Evolutionary conservation across 1,140 invertebrate genomes (phyloP).

Genomic region (Pseudobourletiella spinata): DNA sequence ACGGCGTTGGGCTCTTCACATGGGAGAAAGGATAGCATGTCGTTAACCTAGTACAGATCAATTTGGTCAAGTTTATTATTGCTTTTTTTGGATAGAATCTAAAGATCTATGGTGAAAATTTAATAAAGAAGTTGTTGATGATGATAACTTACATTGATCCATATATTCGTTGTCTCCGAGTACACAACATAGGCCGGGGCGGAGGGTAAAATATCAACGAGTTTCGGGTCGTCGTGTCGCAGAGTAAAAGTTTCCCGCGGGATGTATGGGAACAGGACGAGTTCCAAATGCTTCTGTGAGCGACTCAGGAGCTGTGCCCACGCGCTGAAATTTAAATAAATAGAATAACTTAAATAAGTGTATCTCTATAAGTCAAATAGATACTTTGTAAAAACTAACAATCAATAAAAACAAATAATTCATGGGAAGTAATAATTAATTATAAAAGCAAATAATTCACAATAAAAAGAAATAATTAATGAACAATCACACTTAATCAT

Average conservation of each 20-base stretch:
- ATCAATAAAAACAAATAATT: not conserved
- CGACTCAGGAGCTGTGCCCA: constrained; percentile 83
- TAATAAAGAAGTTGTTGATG: no score
- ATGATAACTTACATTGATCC: constrained; percentile 34
- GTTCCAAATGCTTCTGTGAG: constrained; percentile 68
- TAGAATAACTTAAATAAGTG: constrained; percentile 1
- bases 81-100: no score
- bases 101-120: no score
- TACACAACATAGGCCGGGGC: constrained; percentile 25
- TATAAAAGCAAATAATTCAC: no score
- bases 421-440: no score
- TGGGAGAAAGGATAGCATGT: constrained; percentile 75
- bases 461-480: no score
- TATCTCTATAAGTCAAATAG: no score
- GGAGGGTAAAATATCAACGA: not conserved
- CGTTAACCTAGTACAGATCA: constrained; percentile 69
- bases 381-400: not conserved
- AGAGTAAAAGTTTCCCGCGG: not conserved
- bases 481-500: no score
- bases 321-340: constrained; percentile 53
- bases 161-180: constrained; percentile 24
- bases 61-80: no score
- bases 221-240: not conserved
- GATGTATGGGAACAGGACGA: constrained; percentile 42
- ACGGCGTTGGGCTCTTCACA: constrained; percentile 47